Evolutionary conservation across 1,140 invertebrate genomes (phyloP), one percentile per base, ranked within the genome.

Genomic region (Drosophila triauraria): DNA sequence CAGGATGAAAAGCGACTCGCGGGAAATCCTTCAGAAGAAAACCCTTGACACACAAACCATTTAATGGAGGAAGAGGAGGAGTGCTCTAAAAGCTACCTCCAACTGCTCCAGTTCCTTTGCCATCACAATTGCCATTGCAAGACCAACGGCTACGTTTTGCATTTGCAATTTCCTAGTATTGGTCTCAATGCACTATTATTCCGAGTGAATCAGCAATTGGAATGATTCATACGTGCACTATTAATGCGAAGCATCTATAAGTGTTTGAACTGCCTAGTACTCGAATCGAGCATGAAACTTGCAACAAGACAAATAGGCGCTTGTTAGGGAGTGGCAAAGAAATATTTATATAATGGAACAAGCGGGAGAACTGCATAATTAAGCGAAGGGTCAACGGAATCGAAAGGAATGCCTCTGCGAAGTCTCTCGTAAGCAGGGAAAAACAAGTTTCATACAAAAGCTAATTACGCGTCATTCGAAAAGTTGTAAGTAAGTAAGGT

Each of bases 401-500:
- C 44, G 20, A 47, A 20, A 56, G 61, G 57, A 72, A 75, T 72
- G 50, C 50, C 57, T 23, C 57, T 23, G 12, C 53, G 8, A 35
- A 48, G 57, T n/a, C 48, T 30, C 12, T 17, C 10, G 32, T 30
- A 42, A 27, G 15, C n/a, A 32, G 53, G 30, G 20, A 35, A 50
- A 60, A 71, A 71, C 68, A 30, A 48, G 69, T 74, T 61, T 40
- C 27, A 35, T 12, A 44, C 17, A 32, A 48, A 48, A 30, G 50
- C 57, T 76, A 83, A 83, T 83, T 70, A 75, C 57, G 62, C 62
- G 63, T 43, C 17, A 51, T 9, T 72, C 40, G n/a, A 60, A 59
- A 72, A 70, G 54, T 59, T 44, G 65, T 76, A 63, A 63, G 69
- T 56, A 58, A 74, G 78, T 78, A 75, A 54, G 35, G 32, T 54